phyloP scores from a whole-genome alignment of 30 jellyfish, hydroid and myxozoan species.

The Hydractinia echinata region DNA sequence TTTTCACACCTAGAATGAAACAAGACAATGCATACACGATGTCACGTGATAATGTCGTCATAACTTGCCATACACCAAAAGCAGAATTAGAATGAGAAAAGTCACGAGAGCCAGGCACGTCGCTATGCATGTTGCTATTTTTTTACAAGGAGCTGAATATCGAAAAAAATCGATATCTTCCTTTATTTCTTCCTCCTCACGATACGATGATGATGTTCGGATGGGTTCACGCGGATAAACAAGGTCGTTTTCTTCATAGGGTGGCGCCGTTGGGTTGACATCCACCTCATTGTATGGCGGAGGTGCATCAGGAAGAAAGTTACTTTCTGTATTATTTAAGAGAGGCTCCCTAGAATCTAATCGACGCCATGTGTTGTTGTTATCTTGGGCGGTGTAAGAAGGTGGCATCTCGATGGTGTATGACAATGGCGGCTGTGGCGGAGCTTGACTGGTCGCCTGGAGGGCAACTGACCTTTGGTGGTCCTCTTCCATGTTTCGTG shows the following conservation, averaged over 20 bases:
- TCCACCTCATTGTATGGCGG: slow-evolving; percentile 10
- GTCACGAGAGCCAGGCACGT: slow-evolving; percentile 4
- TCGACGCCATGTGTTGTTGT: not conserved
- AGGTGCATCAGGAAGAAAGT: not conserved
- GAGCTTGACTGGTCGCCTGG: too few species aligned
- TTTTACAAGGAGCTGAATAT: slow-evolving; percentile 34
- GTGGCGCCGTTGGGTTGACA: slow-evolving; percentile 16
- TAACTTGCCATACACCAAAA: slow-evolving; percentile 29
- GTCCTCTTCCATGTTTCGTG: too few species aligned
- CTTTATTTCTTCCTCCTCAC: slow-evolving; percentile 7
- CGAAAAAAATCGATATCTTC: slow-evolving; percentile 31
- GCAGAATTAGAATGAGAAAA: not conserved
- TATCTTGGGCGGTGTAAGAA: not conserved
- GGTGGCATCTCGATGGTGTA: not conserved
- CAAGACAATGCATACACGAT: too few species aligned
- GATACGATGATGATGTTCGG: not conserved
- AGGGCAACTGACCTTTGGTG: too few species aligned
- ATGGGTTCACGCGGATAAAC: not conserved
- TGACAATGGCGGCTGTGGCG: not conserved
- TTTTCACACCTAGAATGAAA: not conserved
- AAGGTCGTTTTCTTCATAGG: not conserved
- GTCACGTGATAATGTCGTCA: not conserved
- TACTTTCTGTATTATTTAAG: not conserved
- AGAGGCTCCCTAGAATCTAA: slow-evolving; percentile 9
- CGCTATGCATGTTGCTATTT: slow-evolving; percentile 5